A percentile compares a stretch with the other conserved stretches of the same genome.
phyloP scores from a whole-genome alignment of 2,113 vertebrate species.

The Suricata suricatta region DNA sequence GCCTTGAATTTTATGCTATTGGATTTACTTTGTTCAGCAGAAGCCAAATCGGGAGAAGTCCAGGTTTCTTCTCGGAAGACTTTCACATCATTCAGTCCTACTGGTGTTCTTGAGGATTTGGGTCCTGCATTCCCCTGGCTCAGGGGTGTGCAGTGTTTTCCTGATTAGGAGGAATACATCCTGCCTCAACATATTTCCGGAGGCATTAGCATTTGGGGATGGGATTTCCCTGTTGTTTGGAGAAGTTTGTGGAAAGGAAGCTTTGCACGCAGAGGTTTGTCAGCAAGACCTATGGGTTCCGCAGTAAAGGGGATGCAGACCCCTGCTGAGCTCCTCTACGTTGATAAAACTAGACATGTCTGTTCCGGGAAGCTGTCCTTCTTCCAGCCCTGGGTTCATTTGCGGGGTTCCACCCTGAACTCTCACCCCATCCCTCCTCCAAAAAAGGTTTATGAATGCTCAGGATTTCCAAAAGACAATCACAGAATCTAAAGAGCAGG shows the following conservation, averaged over 20 bases:
- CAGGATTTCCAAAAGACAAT: neutral
- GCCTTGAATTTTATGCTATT: constrained; percentile 21
- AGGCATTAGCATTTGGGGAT: neutral
- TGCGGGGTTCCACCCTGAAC: neutral
- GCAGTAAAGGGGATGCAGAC: neutral
- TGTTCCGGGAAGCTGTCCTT: accelerated
- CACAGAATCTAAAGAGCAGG: neutral
- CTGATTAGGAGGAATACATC: neutral
- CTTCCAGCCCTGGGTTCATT: neutral
- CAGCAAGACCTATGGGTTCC: neutral
- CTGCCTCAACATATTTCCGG: neutral
- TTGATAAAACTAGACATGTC: neutral
- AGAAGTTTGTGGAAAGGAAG: neutral
- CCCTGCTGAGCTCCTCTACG: neutral
- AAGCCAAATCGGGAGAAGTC: neutral
- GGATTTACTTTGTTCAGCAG: neutral
- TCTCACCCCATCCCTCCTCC: accelerated
- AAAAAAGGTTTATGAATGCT: neutral
- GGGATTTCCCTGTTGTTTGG: neutral
- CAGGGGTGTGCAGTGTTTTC: neutral
- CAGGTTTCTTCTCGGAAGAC: neutral
- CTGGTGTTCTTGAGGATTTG: neutral
- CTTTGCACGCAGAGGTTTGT: neutral
- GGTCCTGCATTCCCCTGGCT: neutral
- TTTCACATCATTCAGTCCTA: neutral